phyloP scores from a whole-genome alignment of 2,797 vertebrate genomes.

The Cossypha dichroa region DNA sequence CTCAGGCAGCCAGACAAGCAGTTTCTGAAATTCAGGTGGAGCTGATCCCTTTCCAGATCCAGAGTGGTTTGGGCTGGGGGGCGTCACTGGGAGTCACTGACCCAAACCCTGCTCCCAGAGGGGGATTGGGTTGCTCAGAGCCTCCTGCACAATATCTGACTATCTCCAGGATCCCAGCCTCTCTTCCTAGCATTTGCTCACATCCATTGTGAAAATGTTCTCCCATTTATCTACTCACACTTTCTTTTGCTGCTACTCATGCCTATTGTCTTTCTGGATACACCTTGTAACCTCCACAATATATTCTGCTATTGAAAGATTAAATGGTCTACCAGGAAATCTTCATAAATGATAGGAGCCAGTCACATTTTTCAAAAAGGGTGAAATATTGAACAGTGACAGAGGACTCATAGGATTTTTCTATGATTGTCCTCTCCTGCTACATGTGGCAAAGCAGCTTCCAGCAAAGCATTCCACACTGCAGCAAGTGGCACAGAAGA shows the following conservation, averaged over 20 bases:
- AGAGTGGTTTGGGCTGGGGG: background rate
- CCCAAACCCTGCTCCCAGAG: background rate
- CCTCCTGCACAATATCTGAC: background rate
- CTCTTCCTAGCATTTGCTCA: background rate
- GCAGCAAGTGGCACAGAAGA: background rate
- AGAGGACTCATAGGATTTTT: background rate
- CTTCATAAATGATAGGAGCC: background rate
- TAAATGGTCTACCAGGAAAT: background rate
- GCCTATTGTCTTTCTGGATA: background rate
- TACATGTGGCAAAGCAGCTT: accelerated
- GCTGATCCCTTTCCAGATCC: background rate
- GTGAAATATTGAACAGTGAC: background rate
- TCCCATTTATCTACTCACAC: background rate
- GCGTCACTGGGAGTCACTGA: background rate
- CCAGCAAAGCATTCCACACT: background rate
- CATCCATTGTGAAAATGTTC: background rate
- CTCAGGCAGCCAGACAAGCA: background rate
- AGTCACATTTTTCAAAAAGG: background rate
- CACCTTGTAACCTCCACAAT: background rate
- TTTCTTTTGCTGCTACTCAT: background rate
- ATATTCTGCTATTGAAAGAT: background rate
- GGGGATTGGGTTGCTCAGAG: background rate
- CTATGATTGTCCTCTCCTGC: background rate
- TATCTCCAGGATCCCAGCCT: background rate
- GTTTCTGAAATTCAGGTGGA: background rate